These are phyloP conservation scores for Synaphobranchus kaupii DNA, from an alignment of 2,797 vertebrate genomes.

Conservation along the genomic window DNA sequence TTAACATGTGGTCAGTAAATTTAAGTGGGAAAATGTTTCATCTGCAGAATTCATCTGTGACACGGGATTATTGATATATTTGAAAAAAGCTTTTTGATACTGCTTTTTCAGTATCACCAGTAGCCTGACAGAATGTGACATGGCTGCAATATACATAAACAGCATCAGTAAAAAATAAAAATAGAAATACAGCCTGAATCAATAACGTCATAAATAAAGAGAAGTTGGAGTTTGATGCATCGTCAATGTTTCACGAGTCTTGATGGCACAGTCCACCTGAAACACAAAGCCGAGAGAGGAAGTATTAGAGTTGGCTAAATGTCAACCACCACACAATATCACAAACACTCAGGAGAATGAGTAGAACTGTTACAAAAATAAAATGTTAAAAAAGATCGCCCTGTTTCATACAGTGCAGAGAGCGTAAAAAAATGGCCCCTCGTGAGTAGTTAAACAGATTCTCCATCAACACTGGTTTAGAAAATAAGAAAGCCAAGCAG, in stretches of 20 bases:
- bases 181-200: slow-evolving; percentile 4
- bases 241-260: slow-evolving; percentile 9
- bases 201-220: slow-evolving; percentile 12
- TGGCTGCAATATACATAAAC: background rate
- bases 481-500: background rate
- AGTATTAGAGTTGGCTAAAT: background rate
- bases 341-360: background rate
- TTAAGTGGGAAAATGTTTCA: background rate
- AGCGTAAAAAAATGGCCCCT: background rate
- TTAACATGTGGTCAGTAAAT: background rate
- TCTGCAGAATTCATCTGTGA: background rate
- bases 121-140: background rate
- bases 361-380: background rate
- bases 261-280: slow-evolving; percentile 24
- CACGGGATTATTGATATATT: background rate
- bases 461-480: background rate
- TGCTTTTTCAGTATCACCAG: background rate
- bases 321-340: background rate
- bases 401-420: background rate
- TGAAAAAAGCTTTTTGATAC: background rate
- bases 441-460: background rate
- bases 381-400: background rate
- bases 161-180: background rate
- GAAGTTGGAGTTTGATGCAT: background rate
- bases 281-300: background rate